Base-by-base conservation (phyloP, 1,140 invertebrate genomes). In the Formica selysi region DNA sequence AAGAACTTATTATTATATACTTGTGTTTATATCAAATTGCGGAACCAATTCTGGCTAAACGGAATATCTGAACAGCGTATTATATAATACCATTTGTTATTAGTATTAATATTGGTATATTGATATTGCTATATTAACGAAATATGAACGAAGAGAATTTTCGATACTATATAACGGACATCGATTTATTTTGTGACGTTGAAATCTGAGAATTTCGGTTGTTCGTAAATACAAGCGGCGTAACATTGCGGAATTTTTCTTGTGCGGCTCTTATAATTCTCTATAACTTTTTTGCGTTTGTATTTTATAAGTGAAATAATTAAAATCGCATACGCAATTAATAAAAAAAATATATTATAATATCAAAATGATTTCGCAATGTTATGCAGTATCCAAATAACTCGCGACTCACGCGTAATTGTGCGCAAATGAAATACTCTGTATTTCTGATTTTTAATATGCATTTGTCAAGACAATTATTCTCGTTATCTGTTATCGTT, bases 371-470 rank as follows among this genome's bases (percentile, higher is more conserved):
- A 48, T 61, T 83, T 73, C 38, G 38, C 29, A n/a, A n/a, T 59
- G 54, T 79, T 79, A 48, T 48, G 64, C 64, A 80, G 41, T 62
- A 19, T 44, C 0, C 74, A 80, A 86, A 80, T 68, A 80, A 86
- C 64, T 80, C 41, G 74, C 13, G 51, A 59, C 76, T 86, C 51
- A 26, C 41, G 79, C 68, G 79, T 83, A 41, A 83, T 74, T 73
- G 29, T 59, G 22, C 13, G 68, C 68, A 61, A 54, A 73, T 83
- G 68, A 61, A 74, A 68, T 86, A 68, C 44, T 81, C n/a, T 70
- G 78, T 86, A 83, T 59, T 83, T 73, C 67, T 86, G 78, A 74
- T 83, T 86, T 86, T 86, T 86, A 86, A 51, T 86, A 29, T 86
- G 22, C 61, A 86, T 80, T 86, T 86, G 38, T 86, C 51, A 36